These are phyloP conservation scores for Bombus haemorrhoidalis DNA, from an alignment of 1,140 invertebrate species.

Conservation along the genomic window DNA sequence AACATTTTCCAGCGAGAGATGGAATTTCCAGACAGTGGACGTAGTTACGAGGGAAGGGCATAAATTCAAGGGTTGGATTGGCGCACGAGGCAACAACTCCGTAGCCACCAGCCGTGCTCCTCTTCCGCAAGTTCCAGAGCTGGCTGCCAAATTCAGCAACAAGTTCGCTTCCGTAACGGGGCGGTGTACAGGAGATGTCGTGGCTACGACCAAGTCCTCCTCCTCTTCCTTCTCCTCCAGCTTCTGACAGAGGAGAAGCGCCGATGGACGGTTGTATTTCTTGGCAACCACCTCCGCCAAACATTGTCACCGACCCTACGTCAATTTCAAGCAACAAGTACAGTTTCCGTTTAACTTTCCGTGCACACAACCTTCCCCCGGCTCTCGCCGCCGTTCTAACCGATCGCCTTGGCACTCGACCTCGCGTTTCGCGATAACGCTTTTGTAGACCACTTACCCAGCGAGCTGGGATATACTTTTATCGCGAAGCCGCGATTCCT, in stretches of 20 bases:
- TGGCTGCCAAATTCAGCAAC: slow-evolving; percentile 54
- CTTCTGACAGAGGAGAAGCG: not conserved
- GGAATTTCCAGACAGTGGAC: not conserved
- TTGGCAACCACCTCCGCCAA: slow-evolving; percentile 39
- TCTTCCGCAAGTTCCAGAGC: slow-evolving; percentile 15
- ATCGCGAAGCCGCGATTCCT: not conserved
- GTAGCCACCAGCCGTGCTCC: not conserved
- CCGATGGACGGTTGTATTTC: slow-evolving; percentile 35
- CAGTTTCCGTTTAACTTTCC: slow-evolving; percentile 12
- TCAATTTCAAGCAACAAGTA: slow-evolving; percentile 51
- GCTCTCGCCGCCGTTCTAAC: not conserved
- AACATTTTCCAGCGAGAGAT: not conserved
- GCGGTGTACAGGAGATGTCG: not conserved
- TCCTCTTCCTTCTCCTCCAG: not conserved
- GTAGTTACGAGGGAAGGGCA: not conserved
- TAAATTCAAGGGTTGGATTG: slow-evolving; percentile 12
- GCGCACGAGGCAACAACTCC: not conserved
- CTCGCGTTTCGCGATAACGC: not conserved
- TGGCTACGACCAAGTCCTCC: not conserved
- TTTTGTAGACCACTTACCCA: not conserved
- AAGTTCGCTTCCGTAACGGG: slow-evolving; percentile 41
- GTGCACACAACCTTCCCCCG: not conserved
- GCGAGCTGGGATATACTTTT: not conserved
- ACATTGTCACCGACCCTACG: slow-evolving; percentile 40
- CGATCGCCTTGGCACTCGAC: not conserved